Conservation (phyloP, 2,113 vertebrate genomes). For the Mesoclemmys tuberculata region DNA sequence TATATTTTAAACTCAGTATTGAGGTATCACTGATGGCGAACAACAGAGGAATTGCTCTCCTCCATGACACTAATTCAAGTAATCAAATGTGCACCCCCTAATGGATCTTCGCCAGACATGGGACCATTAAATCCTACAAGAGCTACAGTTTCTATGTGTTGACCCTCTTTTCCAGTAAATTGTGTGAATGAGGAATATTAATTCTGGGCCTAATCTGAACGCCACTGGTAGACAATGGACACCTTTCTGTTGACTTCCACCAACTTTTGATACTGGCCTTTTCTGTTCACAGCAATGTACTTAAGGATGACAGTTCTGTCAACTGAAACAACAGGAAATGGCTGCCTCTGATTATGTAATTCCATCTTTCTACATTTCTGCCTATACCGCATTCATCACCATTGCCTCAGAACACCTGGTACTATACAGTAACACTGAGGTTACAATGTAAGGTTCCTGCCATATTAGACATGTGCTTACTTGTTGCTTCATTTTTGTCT, state of each 20-base stretch:
- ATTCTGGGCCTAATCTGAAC: accelerated
- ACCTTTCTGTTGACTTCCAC: accelerated
- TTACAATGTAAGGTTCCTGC: accelerated
- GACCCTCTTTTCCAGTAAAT: not conserved
- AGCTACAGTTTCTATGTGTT: too few relatives aligned
- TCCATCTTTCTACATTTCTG: not conserved
- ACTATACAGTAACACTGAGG: not conserved
- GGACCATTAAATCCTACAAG: accelerated
- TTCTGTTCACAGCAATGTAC: not conserved
- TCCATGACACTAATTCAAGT: not conserved
- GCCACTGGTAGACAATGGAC: accelerated
- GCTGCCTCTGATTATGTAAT: not conserved
- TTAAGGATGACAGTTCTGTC: not conserved
- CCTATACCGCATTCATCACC: not conserved
- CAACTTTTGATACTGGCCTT: not conserved
- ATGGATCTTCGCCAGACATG: accelerated
- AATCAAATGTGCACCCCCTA: not conserved
- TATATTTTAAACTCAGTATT: not conserved
- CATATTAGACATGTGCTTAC: not conserved
- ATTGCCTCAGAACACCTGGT: not conserved
- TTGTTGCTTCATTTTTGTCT: not conserved
- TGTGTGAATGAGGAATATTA: not conserved
- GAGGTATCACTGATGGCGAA: not conserved
- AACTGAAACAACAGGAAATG: not conserved
- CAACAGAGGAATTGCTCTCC: not conserved